These are phyloP conservation scores for Drosophila nannoptera DNA, from an alignment of 1,140 invertebrate species.

Conservation along the genomic window DNA sequence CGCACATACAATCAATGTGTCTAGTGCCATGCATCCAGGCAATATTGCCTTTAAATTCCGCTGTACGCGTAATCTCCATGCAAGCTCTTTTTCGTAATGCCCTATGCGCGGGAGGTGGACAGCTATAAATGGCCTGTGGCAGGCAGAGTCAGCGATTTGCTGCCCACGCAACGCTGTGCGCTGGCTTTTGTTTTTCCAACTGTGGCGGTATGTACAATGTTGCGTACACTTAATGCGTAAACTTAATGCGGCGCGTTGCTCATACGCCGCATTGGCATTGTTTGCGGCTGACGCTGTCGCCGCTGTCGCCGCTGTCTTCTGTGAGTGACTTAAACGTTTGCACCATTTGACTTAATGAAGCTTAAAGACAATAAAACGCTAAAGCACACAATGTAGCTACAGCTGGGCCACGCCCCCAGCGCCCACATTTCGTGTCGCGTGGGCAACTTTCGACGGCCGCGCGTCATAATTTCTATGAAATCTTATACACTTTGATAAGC, in stretches of 20 bases:
- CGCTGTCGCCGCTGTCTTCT: conserved; percentile 14
- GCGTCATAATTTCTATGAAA: conserved; percentile 77
- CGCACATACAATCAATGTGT: background rate
- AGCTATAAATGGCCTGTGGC: background rate
- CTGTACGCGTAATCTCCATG: background rate
- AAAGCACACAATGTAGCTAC: conserved; percentile 58
- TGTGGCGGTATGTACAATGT: conserved; percentile 10
- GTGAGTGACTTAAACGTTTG: conserved; percentile 54
- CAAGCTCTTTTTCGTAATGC: background rate
- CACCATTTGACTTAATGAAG: conserved; percentile 76
- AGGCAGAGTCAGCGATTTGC: background rate
- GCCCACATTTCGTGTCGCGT: conserved; percentile 15
- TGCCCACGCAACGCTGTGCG: background rate
- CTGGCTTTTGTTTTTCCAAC: background rate
- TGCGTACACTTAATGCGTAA: conserved; percentile 35
- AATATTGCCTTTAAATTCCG: background rate
- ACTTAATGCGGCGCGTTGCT: conserved; percentile 33
- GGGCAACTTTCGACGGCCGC: conserved; percentile 55
- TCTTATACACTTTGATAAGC: conserved; percentile 77
- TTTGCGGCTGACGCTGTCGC: background rate
- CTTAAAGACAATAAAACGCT: conserved; percentile 77
- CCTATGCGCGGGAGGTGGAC: background rate
- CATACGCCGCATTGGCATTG: conserved; percentile 33
- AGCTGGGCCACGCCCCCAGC: background rate
- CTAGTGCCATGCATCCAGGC: background rate